Conservation (phyloP, 2,797 vertebrate genomes). For the Hydrolagus colliei region DNA sequence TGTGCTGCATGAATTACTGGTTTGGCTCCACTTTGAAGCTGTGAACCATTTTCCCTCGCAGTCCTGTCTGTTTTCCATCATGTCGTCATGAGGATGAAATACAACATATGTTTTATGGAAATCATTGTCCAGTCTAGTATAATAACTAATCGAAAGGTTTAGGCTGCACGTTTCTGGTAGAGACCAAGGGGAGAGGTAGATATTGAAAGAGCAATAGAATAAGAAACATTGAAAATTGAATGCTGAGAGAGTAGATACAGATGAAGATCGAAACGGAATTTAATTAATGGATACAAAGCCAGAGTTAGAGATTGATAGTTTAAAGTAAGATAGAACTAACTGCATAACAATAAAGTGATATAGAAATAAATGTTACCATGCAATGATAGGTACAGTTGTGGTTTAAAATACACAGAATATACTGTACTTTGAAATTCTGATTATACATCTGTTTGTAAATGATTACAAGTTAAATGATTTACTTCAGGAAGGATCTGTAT, state of each 20-base stretch:
- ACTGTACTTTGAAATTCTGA: not conserved
- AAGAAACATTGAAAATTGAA: not conserved
- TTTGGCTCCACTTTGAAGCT: not conserved
- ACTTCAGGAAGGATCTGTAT: not conserved
- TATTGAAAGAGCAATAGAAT: not conserved
- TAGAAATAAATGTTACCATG: not conserved
- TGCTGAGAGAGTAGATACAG: not conserved
- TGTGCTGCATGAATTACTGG: not conserved
- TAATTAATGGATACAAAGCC: not conserved
- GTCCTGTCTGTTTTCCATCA: slow-evolving; percentile 24
- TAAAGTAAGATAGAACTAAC: not conserved
- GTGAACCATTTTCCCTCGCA: slow-evolving; percentile 1
- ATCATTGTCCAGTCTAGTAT: not conserved
- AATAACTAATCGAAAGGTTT: slow-evolving; percentile 16
- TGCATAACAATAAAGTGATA: not conserved
- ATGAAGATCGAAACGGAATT: not conserved
- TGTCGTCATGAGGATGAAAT: not conserved
- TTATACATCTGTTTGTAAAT: not conserved
- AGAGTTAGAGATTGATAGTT: not conserved
- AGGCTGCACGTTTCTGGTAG: not conserved
- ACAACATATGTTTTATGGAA: slow-evolving; percentile 19
- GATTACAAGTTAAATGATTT: not conserved
- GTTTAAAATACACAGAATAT: not conserved
- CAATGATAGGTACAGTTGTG: not conserved
- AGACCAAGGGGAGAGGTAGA: not conserved